phyloP scores from a whole-genome alignment of 2,113 vertebrate species.

The Parotia lawesii region DNA sequence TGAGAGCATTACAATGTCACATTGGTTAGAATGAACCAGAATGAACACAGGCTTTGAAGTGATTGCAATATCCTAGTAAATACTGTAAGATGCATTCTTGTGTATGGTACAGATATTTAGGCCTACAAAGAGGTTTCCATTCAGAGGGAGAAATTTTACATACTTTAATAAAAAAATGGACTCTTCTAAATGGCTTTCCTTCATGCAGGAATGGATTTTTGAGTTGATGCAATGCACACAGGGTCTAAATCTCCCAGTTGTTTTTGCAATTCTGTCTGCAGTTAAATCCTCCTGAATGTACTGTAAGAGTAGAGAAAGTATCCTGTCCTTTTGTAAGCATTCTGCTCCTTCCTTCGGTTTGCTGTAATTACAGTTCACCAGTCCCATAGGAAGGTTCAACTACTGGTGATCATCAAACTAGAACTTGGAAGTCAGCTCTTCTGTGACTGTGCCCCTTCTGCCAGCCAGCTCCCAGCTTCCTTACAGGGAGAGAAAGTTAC shows the following conservation, averaged over 20 bases:
- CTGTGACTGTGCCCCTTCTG: background rate
- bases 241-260: background rate
- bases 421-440: background rate
- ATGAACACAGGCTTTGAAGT: slow-evolving; percentile 3
- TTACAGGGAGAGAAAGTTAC: background rate
- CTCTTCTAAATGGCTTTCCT: background rate
- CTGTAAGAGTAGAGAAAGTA: background rate
- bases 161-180: background rate
- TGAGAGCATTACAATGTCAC: background rate
- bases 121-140: background rate
- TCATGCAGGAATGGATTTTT: background rate
- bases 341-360: background rate
- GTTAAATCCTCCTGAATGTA: background rate
- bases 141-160: background rate
- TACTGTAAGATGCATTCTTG: background rate
- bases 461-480: background rate
- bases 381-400: background rate
- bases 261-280: background rate
- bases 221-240: background rate
- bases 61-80: background rate
- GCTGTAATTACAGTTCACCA: background rate
- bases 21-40: background rate
- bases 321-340: background rate
- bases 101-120: background rate
- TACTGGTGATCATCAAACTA: background rate